These are phyloP conservation scores for Nothocercus nigrocapillus DNA, from an alignment of 2,113 vertebrate genomes.

Conservation along the genomic window DNA sequence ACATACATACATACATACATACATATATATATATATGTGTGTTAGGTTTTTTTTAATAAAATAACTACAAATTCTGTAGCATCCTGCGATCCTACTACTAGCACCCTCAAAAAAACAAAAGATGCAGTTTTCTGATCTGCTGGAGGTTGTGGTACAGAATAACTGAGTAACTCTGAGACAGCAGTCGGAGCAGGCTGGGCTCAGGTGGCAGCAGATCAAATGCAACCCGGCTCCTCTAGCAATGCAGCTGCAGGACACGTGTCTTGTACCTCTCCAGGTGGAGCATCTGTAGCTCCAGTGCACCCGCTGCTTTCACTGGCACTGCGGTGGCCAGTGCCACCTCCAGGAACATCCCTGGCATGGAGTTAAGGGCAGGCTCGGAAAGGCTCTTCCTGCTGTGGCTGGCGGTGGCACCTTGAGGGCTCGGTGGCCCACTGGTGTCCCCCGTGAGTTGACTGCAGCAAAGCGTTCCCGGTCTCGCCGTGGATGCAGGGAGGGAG, in stretches of 20 bases:
- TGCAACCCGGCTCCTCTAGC: rapidly evolving
- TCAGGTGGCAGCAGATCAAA: background rate
- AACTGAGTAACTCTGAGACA: background rate
- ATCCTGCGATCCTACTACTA: rapidly evolving
- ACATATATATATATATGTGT: no score
- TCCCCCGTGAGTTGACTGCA: background rate
- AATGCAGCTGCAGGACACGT: rapidly evolving
- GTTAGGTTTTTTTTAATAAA: background rate
- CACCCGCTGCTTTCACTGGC: rapidly evolving
- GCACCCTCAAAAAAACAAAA: rapidly evolving
- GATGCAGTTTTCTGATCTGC: no score
- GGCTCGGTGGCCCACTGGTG: background rate
- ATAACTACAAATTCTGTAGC: background rate
- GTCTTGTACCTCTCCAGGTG: background rate
- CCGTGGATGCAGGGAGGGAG: rapidly evolving
- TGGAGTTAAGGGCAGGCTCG: background rate
- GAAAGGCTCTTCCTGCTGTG: background rate
- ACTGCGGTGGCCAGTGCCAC: background rate
- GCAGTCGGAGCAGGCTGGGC: background rate
- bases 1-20: no score
- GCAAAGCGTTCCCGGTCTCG: background rate
- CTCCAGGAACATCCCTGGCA: background rate
- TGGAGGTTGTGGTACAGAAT: background rate
- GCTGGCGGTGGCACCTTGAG: rapidly evolving
- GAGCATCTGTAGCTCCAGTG: background rate